Evolutionary conservation across 2,797 vertebrate species (phyloP).

Genomic region (Aldrovandia affinis): DNA sequence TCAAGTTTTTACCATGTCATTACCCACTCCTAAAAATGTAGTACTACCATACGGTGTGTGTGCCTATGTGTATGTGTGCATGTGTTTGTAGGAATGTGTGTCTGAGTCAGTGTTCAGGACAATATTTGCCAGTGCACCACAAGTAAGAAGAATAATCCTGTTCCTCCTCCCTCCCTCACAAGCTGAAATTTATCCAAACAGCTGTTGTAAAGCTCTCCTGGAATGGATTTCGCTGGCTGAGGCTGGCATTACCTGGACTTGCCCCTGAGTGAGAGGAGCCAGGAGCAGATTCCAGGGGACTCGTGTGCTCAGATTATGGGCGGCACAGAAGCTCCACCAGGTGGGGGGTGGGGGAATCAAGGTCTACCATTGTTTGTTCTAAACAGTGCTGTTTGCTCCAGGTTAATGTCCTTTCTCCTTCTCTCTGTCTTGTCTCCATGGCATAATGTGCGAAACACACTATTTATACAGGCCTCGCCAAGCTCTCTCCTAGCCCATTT

Average conservation of each 20-base stretch:
- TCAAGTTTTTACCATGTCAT: too few relatives aligned
- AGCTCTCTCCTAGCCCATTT: background rate
- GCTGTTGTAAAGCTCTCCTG: conserved; percentile 9
- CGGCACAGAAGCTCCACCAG: background rate
- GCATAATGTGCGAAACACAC: too few relatives aligned
- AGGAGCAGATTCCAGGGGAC: background rate
- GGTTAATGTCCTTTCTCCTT: background rate
- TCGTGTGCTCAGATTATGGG: background rate
- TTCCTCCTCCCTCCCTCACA: background rate
- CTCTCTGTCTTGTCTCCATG: background rate
- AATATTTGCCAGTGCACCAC: background rate
- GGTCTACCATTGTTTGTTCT: background rate
- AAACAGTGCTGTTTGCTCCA: background rate
- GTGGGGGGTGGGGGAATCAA: background rate
- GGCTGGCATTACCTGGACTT: background rate
- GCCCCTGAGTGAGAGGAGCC: background rate
- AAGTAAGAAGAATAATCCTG: background rate
- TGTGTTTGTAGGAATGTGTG: too few relatives aligned
- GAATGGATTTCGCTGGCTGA: conserved; percentile 9
- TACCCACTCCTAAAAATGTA: too few relatives aligned
- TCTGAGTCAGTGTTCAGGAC: background rate
- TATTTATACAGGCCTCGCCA: background rate
- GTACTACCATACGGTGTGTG: too few relatives aligned
- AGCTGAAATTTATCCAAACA: background rate
- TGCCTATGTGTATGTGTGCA: background rate